Conservation (phyloP, 2,888 invertebrate species). For the Apodemia zela region DNA sequence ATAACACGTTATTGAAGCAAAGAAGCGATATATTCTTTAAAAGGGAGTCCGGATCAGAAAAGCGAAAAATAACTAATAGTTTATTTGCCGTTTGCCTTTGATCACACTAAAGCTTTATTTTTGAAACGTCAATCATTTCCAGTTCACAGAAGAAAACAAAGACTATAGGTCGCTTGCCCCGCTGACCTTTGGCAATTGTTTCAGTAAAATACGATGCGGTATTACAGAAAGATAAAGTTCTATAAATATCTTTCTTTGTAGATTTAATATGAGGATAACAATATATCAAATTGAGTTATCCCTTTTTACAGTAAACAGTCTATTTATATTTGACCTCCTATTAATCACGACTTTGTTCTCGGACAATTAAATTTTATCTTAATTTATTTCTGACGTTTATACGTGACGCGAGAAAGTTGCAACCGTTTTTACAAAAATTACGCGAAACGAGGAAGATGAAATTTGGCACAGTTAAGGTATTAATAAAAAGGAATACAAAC, state of each 20-base stretch:
- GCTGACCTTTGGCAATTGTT: slow-evolving; percentile 5
- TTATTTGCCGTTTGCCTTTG: neutral
- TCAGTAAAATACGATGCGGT: neutral
- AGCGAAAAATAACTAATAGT: neutral
- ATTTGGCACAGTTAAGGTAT: too few relatives aligned
- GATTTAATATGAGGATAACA: neutral
- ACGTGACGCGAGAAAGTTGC: too few relatives aligned
- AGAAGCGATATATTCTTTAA: too few relatives aligned
- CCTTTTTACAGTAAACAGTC: neutral
- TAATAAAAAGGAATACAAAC: too few relatives aligned
- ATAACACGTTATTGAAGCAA: too few relatives aligned
- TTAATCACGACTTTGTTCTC: too few relatives aligned
- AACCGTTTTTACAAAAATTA: too few relatives aligned
- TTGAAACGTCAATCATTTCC: slow-evolving; percentile 13
- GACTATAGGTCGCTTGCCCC: neutral
- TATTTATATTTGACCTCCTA: too few relatives aligned
- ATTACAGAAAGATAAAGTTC: neutral
- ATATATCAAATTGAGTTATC: neutral
- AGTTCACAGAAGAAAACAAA: slow-evolving; percentile 2
- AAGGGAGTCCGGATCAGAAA: too few relatives aligned
- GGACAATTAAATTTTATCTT: too few relatives aligned
- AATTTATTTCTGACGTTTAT: too few relatives aligned
- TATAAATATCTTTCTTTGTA: neutral
- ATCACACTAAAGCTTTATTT: neutral
- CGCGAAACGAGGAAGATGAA: too few relatives aligned